Evolutionary conservation across 2,797 vertebrate species (phyloP).

Genomic region (Simalia tracyae): DNA sequence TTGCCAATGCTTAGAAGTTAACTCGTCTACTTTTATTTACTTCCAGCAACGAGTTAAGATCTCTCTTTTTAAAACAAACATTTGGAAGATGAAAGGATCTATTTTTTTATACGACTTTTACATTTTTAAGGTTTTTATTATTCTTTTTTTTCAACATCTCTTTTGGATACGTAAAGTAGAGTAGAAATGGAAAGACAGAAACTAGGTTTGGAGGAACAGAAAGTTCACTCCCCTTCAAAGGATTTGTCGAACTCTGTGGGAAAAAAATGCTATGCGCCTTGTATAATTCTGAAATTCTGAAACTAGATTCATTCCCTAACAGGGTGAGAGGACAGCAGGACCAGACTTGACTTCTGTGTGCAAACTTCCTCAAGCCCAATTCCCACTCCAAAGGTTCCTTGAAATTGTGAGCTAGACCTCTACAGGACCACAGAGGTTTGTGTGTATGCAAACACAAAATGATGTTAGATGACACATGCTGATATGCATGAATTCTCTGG

Average conservation of each 20-base stretch:
- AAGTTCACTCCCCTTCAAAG: neutral
- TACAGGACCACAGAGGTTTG: neutral
- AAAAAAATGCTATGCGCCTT: neutral
- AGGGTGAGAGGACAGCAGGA: neutral
- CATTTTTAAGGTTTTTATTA: neutral
- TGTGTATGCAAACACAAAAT: neutral
- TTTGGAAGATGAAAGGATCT: neutral
- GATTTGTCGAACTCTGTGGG: neutral
- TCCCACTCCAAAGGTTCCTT: neutral
- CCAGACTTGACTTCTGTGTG: neutral
- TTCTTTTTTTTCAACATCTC: neutral
- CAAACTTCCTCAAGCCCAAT: neutral
- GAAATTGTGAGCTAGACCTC: neutral
- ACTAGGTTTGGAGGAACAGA: neutral
- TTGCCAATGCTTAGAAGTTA: slow-evolving; percentile 5
- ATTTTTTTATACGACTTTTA: neutral
- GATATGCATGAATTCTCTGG: no score
- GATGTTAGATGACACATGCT: no score
- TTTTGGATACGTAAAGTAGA: neutral
- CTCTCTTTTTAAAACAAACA: neutral
- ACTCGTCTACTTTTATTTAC: neutral
- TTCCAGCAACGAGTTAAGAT: neutral
- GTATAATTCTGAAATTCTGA: no score
- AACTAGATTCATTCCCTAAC: neutral
- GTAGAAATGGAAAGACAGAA: neutral